A percentile compares a stretch with the other conserved stretches of the same genome.
These are phyloP conservation scores for Camelus dromedarius DNA, from an alignment of 2,113 vertebrate species.

Conservation along the genomic window DNA sequence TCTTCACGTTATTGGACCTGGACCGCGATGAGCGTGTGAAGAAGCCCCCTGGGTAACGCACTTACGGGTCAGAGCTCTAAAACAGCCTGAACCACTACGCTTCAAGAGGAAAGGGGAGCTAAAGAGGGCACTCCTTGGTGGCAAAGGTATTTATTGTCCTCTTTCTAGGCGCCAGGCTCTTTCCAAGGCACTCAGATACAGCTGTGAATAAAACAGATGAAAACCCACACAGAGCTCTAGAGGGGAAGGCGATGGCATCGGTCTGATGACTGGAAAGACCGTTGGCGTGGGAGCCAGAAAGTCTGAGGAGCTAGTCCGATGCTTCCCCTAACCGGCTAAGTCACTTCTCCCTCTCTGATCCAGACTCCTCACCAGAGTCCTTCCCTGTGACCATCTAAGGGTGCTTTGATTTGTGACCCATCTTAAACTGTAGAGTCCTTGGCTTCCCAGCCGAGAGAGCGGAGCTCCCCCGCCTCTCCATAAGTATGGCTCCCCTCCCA, in stretches of 20 bases:
- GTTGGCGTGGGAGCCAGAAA: background rate
- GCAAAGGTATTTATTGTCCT: background rate
- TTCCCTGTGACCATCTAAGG: background rate
- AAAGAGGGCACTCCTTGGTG: background rate
- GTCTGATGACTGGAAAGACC: background rate
- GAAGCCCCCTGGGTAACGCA: background rate
- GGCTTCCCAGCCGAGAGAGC: background rate
- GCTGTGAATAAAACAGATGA: background rate
- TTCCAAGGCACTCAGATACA: background rate
- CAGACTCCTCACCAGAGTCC: background rate
- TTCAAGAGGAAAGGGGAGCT: background rate
- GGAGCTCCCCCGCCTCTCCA: background rate
- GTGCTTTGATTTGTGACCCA: background rate
- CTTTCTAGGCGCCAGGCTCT: background rate
- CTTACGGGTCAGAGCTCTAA: background rate
- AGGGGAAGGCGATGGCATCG: background rate
- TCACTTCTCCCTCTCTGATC: background rate
- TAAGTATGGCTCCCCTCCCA: background rate
- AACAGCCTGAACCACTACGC: background rate
- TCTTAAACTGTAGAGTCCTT: background rate
- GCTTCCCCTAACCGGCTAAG: background rate
- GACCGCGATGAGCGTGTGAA: background rate
- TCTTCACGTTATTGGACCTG: background rate
- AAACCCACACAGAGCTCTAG: no score
- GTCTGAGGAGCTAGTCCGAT: background rate